Conservation (phyloP, 2,888 invertebrate species). For the Ctena decussata region DNA sequence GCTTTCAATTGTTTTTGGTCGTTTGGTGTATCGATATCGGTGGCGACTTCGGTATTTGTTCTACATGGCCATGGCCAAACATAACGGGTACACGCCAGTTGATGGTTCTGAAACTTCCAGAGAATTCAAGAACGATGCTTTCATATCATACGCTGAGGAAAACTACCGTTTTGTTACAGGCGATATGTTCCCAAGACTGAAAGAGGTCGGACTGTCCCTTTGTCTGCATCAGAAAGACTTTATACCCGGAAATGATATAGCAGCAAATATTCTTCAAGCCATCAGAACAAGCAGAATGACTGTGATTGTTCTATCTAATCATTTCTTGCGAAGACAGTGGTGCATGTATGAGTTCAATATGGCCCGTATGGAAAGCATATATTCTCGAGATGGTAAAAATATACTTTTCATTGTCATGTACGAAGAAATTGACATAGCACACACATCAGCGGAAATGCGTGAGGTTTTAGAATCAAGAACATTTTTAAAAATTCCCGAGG, state of each 20-base stretch:
- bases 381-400: slow-evolving; percentile 22
- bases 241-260: slow-evolving; percentile 64
- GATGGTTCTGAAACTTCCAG: neutral
- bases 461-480: slow-evolving; percentile 18
- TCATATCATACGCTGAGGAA: neutral
- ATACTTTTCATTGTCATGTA: slow-evolving; percentile 26
- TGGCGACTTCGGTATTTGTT: slow-evolving; percentile 62
- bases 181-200: neutral
- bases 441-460: slow-evolving; percentile 29
- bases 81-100: slow-evolving; percentile 24
- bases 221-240: slow-evolving; percentile 72
- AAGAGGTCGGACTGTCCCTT: slow-evolving; percentile 46
- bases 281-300: slow-evolving; percentile 69
- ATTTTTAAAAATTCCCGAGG: neutral
- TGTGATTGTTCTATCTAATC: slow-evolving; percentile 62
- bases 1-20: slow-evolving; percentile 30
- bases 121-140: neutral
- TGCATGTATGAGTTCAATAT: slow-evolving; percentile 74
- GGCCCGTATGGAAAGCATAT: slow-evolving; percentile 68
- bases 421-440: slow-evolving; percentile 5
- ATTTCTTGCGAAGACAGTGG: slow-evolving; percentile 66
- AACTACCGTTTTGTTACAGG: neutral
- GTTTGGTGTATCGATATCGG: slow-evolving; percentile 44
- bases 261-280: slow-evolving; percentile 67
- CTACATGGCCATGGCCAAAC: slow-evolving; percentile 38